Evolutionary conservation across 2,888 invertebrate genomes (phyloP), one percentile per base, ranked within the genome.

Genomic region (Melanchra persicariae): DNA sequence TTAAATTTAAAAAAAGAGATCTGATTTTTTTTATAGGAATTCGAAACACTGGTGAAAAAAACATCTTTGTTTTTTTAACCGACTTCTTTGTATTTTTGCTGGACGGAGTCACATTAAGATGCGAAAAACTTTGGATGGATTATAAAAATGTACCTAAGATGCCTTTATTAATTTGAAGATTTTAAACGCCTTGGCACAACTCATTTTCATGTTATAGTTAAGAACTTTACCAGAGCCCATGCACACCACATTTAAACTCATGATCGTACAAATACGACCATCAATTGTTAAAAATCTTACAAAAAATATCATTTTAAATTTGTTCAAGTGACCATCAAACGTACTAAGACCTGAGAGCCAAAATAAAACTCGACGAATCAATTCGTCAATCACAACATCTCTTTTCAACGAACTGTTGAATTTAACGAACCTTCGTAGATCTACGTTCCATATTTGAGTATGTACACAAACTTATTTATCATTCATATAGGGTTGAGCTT

Each of bases 401-500:
- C 5, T 47, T 34, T 76, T 64, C 57, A 61, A 58, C 63, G 40
- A 52, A 49, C 19, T 12, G 63, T 77, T 62, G 55, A 57, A 52
- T 19, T n/a, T 47, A 19, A 51, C 49, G 19, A 73, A 54, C 59
- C 37, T 45, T 66, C 43, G 51, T 74, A 83, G 84, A 79, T 85
- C 87, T 81, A 70, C 83, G 61, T 74, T 79, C 80, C 76, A 81
- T 77, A 58, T 61, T 68, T 81, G 64, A 70, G 70, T 81, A 78
- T 72, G 55, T 60, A 73, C 57, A 76, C 67, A 68, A 62, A 66
- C 43, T 75, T 66, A 59, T 67, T 22, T 34, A 63, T 40, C 19
- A 71, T 79, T 90, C 89, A 92, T 85, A 91, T 87, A 8, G 94
- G 91, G 66, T 94, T 93, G 57, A 95, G 79, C 72, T 93, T 94